Base-by-base conservation (phyloP, 53 echinoderm and acorn worm species). In the Mesocentrotus franciscanus region DNA sequence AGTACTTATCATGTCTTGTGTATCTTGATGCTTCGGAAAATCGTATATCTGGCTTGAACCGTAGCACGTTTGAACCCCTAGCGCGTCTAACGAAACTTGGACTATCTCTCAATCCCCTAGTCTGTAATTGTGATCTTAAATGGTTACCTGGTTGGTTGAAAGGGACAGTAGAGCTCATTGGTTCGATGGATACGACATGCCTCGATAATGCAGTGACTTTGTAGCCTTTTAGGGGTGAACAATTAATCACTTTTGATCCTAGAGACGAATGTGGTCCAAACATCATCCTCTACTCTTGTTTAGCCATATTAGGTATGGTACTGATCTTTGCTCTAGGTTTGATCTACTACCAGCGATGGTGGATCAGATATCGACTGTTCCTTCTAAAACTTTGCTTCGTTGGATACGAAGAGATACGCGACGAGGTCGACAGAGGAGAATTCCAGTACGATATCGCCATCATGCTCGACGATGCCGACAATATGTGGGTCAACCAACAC, bases 341-440 rank as follows among this genome's bases (percentile, higher is more conserved):
- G 36, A 56, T 42, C 71, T 92, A 92, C 92, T 92, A 92, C 75
- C 62, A 92, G 16, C 74, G 92, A n/a, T 92, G 92, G 92, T 72
- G 74, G 74, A 92, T 92, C 92, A 36, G 74, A 72, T 75, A 92
- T 27, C 22, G 57, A 3, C 27, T 92, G 26, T 92, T 92, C 74
- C 92, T 92, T 3, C 49, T 71, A 56, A 92, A 92, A 76, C 10
- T 92, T 29, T 56, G 74, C 20, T 92, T 92, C 15, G 56, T 92
- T 75, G 92, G 92, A 22, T 92, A 92, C 75, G 56, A 74, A 29
- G 56, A 92, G 26, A 56, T 92, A 35, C 71, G 9, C 27, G 71
- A 71, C 11, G 56, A 29, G 13, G 71, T 14, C 66, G 26, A 92
- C 39, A 75, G 92, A 72, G 22, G 42, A 68, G 74, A 71, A 9